Conservation (phyloP, 2,888 invertebrate genomes). For the Phaedon cochleariae region DNA sequence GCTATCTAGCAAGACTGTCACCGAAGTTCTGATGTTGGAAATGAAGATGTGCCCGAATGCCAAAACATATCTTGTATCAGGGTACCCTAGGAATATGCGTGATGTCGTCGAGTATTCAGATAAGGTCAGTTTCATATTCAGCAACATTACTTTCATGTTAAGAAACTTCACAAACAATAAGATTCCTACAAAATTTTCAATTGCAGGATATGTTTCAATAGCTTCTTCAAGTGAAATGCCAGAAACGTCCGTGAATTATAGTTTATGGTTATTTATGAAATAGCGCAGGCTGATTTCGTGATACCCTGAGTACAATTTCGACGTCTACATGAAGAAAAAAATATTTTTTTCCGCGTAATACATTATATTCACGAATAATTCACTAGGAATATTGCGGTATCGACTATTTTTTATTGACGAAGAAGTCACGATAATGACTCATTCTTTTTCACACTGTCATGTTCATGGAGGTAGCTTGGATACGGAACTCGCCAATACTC, state of each 20-base stretch:
- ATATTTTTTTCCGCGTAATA: too few species aligned
- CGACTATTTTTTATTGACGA: neutral
- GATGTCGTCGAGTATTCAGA: slow-evolving; percentile 92
- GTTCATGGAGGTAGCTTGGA: neutral
- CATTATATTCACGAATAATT: too few species aligned
- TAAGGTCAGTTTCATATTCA: slow-evolving; percentile 69
- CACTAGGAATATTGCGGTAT: too few species aligned
- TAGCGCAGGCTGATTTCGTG: too few species aligned
- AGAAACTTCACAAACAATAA: neutral
- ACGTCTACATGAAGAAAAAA: too few species aligned
- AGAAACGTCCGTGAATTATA: too few species aligned
- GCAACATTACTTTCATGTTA: neutral
- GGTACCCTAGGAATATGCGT: slow-evolving; percentile 90
- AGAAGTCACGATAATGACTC: neutral
- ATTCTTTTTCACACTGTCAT: neutral
- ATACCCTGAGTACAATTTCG: too few species aligned
- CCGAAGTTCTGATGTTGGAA: slow-evolving; percentile 90
- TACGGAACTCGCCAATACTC: neutral
- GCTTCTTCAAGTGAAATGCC: too few species aligned
- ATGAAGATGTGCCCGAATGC: slow-evolving; percentile 93
- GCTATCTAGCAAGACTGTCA: slow-evolving; percentile 85
- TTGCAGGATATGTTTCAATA: too few species aligned
- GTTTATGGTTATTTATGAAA: too few species aligned
- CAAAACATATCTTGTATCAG: slow-evolving; percentile 87
- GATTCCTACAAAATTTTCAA: neutral